A percentile compares a stretch with the other conserved stretches of the same genome.
Evolutionary conservation across 2,113 vertebrate species (phyloP).

Genomic region (Candoia aspera): DNA sequence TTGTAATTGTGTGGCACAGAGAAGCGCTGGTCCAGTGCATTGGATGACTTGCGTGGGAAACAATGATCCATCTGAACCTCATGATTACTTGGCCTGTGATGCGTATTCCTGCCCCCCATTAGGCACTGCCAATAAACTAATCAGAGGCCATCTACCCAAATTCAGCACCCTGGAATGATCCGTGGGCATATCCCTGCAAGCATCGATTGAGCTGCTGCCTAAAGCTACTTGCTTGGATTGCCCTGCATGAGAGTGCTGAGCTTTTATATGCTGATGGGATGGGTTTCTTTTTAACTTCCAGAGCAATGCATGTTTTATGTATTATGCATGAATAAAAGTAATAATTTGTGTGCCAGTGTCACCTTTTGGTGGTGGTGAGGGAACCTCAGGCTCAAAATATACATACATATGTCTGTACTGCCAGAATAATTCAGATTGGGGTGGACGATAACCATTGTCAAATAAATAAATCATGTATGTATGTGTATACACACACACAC

Average conservation of each 20-base stretch:
- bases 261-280: neutral
- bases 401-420: neutral
- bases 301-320: neutral
- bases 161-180: neutral
- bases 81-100: neutral
- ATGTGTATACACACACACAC: neutral
- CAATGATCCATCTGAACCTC: neutral
- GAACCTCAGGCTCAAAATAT: neutral
- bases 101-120: neutral
- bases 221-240: neutral
- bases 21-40: neutral
- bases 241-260: neutral
- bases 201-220: no score
- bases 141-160: neutral
- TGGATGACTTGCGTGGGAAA: neutral
- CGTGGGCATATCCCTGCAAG: neutral
- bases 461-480: no score
- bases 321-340: neutral
- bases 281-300: neutral
- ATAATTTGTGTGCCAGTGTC: no score
- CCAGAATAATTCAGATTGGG: neutral
- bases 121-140: neutral
- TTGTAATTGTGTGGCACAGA: conserved; percentile 25
- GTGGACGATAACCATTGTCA: neutral
- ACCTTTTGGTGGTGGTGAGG: neutral